Conservation (phyloP, 2,888 invertebrate species). For the Xylocampa areola region DNA sequence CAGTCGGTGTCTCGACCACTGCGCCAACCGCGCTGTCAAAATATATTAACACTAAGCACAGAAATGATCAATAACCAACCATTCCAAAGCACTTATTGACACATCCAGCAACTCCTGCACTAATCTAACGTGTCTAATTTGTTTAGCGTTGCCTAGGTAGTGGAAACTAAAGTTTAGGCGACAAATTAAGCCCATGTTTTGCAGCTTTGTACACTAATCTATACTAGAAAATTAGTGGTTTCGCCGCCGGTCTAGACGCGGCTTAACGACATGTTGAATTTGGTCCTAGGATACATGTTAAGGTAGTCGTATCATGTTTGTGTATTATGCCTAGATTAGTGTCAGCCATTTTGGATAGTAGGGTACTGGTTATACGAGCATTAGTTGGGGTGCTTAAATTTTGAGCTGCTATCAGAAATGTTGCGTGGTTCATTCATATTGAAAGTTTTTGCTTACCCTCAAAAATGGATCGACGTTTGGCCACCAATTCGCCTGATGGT, state of each 20-base stretch:
- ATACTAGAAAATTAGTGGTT: conserved; percentile 66
- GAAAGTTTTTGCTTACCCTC: too few species aligned
- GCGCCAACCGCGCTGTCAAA: too few species aligned
- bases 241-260: conserved; percentile 42
- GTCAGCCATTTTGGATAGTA: conserved; percentile 26
- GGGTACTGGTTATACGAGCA: conserved; percentile 7
- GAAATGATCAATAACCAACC: background rate
- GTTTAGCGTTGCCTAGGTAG: conserved; percentile 70
- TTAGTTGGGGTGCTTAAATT: background rate
- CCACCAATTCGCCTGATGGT: too few species aligned
- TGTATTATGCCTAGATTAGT: conserved; percentile 14
- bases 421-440: background rate
- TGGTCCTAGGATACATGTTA: conserved; percentile 19
- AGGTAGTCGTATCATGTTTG: conserved; percentile 31
- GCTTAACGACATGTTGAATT: conserved; percentile 41
- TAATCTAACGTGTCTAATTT: conserved; percentile 68
- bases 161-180: conserved; percentile 68
- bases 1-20: too few species aligned
- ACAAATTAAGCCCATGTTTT: conserved; percentile 77
- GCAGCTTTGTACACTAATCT: conserved; percentile 70
- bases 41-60: too few species aligned
- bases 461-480: too few species aligned
- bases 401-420: background rate
- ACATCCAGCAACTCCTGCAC: conserved; percentile 44
- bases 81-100: background rate